These are phyloP conservation scores for Arvicanthis niloticus DNA, from an alignment of 2,113 vertebrate species.

Conservation along the genomic window DNA sequence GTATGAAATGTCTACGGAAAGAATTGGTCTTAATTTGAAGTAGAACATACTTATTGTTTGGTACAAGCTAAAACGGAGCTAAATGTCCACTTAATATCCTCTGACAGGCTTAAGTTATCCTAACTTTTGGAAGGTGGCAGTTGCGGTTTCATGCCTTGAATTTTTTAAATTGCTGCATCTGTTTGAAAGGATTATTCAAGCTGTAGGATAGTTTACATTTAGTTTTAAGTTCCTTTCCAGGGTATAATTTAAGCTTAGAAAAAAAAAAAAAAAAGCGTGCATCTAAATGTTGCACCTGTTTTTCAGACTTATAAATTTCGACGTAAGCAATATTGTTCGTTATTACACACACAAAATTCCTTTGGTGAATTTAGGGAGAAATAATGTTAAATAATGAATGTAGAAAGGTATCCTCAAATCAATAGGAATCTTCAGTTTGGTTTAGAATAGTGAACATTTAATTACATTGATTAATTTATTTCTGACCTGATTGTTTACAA, in stretches of 20 bases:
- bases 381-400: neutral
- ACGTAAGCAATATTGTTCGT: constrained; percentile 14
- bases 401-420: constrained; percentile 22
- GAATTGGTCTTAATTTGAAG: constrained; percentile 40
- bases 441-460: constrained; percentile 58
- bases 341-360: constrained; percentile 1
- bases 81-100: neutral
- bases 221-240: constrained; percentile 56
- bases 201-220: constrained; percentile 58
- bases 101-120: neutral
- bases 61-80: constrained; percentile 12
- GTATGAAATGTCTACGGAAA: constrained; percentile 6
- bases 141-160: neutral
- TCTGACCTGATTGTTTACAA: neutral
- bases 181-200: constrained; percentile 39
- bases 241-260: constrained; percentile 39
- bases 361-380: constrained; percentile 11
- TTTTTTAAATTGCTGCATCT: constrained; percentile 22
- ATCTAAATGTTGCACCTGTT: constrained; percentile 69
- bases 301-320: constrained; percentile 60
- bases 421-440: constrained; percentile 19
- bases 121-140: constrained; percentile 34
- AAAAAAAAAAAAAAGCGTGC: neutral
- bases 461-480: neutral
- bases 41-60: neutral